These are phyloP conservation scores for Acleris emargana DNA, from an alignment of 2,888 invertebrate species.

Conservation along the genomic window DNA sequence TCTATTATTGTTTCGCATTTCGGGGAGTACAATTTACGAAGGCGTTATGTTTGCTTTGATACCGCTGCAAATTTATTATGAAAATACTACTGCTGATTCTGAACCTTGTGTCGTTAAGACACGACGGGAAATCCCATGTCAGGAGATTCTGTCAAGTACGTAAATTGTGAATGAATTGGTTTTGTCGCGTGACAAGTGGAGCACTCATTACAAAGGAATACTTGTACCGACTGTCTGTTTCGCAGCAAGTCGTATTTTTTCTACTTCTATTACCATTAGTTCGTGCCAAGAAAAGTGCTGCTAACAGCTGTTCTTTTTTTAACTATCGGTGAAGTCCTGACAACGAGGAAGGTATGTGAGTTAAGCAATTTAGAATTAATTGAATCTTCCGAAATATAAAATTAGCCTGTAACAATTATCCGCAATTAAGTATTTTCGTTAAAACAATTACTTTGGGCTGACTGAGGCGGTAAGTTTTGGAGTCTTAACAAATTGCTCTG, in stretches of 20 bases:
- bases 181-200: slow-evolving; percentile 75
- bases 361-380: slow-evolving; percentile 28
- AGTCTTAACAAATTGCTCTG: slow-evolving; percentile 43
- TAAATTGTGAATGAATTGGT: slow-evolving; percentile 75
- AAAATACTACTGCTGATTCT: slow-evolving; percentile 35
- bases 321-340: slow-evolving; percentile 30
- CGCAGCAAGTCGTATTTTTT: slow-evolving; percentile 47
- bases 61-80: slow-evolving; percentile 50
- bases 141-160: slow-evolving; percentile 41
- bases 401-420: slow-evolving; percentile 53
- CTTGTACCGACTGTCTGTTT: slow-evolving; percentile 43
- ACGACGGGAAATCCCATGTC: slow-evolving; percentile 30
- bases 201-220: slow-evolving; percentile 53
- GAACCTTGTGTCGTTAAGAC: slow-evolving; percentile 4
- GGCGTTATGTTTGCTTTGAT: slow-evolving; percentile 79
- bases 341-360: not conserved
- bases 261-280: slow-evolving; percentile 35
- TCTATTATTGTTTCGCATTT: slow-evolving; percentile 72
- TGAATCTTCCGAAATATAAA: slow-evolving; percentile 39
- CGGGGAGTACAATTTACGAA: slow-evolving; percentile 60
- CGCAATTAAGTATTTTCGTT: slow-evolving; percentile 56
- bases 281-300: slow-evolving; percentile 25
- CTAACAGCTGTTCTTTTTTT: slow-evolving; percentile 37
- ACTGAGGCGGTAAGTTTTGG: slow-evolving; percentile 56
- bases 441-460: slow-evolving; percentile 67